These are phyloP conservation scores for Dolichotis patagonum DNA, from an alignment of 2,113 vertebrate species.

Conservation along the genomic window DNA sequence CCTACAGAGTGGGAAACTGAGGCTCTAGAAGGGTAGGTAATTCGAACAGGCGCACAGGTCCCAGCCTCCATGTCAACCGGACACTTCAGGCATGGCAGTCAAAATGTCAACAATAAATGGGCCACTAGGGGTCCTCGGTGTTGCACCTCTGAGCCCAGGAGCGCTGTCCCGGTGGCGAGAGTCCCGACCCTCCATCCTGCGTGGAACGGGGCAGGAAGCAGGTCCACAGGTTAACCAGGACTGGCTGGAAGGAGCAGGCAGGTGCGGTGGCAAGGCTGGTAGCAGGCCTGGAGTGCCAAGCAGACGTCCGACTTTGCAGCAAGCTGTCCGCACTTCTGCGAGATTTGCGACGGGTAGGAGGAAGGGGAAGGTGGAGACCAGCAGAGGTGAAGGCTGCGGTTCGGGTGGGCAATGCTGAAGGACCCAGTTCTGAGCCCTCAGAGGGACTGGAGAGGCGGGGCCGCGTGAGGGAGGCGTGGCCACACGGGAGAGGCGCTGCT, in stretches of 20 bases:
- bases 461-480: not conserved
- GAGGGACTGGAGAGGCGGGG: not conserved
- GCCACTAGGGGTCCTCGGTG: not conserved
- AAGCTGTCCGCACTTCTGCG: not conserved
- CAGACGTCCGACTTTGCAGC: not conserved
- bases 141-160: not conserved
- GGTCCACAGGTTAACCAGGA: not conserved
- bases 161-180: not conserved
- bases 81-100: not conserved
- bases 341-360: not conserved
- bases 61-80: not conserved
- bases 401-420: not conserved
- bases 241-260: not conserved
- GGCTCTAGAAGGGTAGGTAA: not conserved
- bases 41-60: not conserved
- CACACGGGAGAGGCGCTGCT: not conserved
- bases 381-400: not conserved
- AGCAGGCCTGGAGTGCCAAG: not conserved
- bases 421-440: not conserved
- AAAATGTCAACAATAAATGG: not conserved
- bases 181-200: not conserved
- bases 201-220: not conserved
- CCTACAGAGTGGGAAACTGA: not conserved
- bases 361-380: not conserved
- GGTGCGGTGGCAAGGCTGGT: not conserved